phyloP scores from a whole-genome alignment of 2,113 vertebrate species.

The Chinchilla lanigera region DNA sequence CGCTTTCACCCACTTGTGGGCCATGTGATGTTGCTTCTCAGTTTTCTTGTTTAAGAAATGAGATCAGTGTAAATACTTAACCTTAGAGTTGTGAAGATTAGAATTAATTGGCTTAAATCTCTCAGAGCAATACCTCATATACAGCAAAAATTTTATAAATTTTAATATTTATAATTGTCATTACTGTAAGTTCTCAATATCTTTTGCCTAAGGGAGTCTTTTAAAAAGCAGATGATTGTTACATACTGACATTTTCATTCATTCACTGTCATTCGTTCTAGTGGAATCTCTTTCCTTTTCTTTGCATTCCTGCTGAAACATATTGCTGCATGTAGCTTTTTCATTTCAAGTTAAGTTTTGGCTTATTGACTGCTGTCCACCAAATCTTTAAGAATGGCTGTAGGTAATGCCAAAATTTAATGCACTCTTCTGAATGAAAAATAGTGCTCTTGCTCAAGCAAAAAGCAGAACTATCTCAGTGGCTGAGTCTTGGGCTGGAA shows the following conservation, averaged over 20 bases:
- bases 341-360: constrained; percentile 34
- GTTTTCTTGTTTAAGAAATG: neutral
- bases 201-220: neutral
- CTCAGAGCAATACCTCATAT: neutral
- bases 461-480: neutral
- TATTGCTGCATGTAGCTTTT: neutral
- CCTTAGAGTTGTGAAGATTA: neutral
- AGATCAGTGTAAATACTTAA: neutral
- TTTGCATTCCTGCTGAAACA: neutral
- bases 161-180: neutral
- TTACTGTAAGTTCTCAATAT: neutral
- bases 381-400: neutral
- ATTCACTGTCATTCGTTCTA: neutral
- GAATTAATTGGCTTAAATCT: neutral
- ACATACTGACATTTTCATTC: neutral
- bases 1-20: neutral
- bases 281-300: neutral
- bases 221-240: neutral
- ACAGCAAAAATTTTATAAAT: neutral
- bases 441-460: neutral
- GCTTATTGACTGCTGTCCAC: neutral
- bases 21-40: neutral
- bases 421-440: neutral
- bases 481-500: neutral
- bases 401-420: neutral